phyloP scores from a whole-genome alignment of 2,888 invertebrate species.

The Coecobrya sp. region DNA sequence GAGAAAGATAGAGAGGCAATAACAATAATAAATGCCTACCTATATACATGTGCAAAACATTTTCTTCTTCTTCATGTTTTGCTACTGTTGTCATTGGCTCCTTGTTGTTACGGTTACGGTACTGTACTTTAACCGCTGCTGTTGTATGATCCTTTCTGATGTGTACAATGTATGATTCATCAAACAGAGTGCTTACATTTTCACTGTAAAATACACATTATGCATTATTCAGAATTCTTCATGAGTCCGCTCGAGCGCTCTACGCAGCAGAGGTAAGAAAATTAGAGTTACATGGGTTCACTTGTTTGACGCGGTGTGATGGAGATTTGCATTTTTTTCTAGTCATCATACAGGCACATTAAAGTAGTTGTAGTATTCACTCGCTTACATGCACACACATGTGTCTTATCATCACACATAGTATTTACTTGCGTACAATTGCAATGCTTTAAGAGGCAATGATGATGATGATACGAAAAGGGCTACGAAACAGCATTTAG shows the following conservation, averaged over 20 bases:
- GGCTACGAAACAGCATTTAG: conserved; percentile 1
- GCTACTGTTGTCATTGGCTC: not conserved
- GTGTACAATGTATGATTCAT: not conserved
- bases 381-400: not conserved
- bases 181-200: not conserved
- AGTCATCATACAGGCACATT: not conserved
- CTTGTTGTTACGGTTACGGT: not conserved
- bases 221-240: conserved; percentile 1
- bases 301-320: conserved; percentile 7
- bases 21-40: not conserved
- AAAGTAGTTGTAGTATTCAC: not conserved
- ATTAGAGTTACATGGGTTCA: not conserved
- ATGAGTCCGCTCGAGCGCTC: not conserved
- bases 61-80: not conserved
- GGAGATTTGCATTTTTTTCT: conserved; percentile 20
- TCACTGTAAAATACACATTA: conserved; percentile 4
- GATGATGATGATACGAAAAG: not conserved
- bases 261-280: not conserved
- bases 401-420: not conserved
- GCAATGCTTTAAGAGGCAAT: not conserved
- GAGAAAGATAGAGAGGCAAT: not conserved
- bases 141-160: too few relatives aligned
- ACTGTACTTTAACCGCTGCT: not conserved
- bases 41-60: conserved; percentile 10
- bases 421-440: not conserved